A percentile compares a stretch with the other conserved stretches of the same genome.
phyloP scores from a whole-genome alignment of 2,797 vertebrate genomes.

The Adelosebastes latens region DNA sequence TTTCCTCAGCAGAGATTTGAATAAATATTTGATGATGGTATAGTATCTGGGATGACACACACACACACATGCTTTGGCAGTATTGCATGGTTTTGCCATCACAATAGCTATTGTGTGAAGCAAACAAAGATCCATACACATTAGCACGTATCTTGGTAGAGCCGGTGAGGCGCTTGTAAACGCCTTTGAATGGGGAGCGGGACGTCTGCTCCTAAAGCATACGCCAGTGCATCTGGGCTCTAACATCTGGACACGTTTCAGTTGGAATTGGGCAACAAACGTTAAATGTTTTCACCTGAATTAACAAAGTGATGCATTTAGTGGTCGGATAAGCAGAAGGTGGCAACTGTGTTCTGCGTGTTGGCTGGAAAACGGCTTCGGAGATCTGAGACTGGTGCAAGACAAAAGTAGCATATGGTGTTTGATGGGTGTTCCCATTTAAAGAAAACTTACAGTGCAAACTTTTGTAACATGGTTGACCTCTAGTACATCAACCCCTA shows the following conservation, averaged over 20 bases:
- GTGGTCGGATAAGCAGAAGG: constrained; percentile 32
- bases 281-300: constrained; percentile 63
- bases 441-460: constrained; percentile 5
- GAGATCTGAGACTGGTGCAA: neutral
- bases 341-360: neutral
- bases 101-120: constrained; percentile 55
- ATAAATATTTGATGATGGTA: constrained; percentile 62
- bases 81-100: constrained; percentile 28
- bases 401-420: constrained; percentile 36
- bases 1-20: constrained; percentile 45
- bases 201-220: constrained; percentile 41
- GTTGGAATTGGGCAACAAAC: constrained; percentile 54
- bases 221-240: constrained; percentile 61
- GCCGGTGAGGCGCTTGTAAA: constrained; percentile 24
- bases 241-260: constrained; percentile 69
- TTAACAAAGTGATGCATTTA: constrained; percentile 65
- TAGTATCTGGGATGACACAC: constrained; percentile 54
- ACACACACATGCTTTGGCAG: constrained; percentile 22
- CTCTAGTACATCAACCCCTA: constrained; percentile 2
- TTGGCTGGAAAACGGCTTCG: constrained; percentile 9
- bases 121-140: constrained; percentile 48
- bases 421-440: constrained; percentile 44
- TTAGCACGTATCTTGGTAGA: constrained; percentile 27
- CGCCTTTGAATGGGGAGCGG: constrained; percentile 8
- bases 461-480: constrained; percentile 4